Evolutionary conservation across 1,140 invertebrate genomes (phyloP), one percentile per base, ranked within the genome.

Genomic region (Hylyphantes graminicola): DNA sequence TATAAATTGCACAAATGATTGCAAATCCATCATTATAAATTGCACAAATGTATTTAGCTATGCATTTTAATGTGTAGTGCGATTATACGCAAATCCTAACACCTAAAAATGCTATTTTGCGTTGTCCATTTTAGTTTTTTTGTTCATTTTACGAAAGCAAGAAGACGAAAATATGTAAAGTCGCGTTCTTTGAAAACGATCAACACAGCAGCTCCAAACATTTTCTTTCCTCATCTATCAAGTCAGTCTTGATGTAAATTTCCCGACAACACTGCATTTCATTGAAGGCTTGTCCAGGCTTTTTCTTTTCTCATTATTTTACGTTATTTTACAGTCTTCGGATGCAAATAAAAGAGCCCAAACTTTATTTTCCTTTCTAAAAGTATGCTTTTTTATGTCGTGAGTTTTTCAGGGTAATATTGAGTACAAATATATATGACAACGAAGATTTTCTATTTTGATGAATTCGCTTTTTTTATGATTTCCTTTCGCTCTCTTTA

Each of bases 301-400:
- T 67, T 19, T 6, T 19, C 19, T n/a, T 55, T 74, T 50, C 72
- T 74, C 72, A 74, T 74, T 74, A 74, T 74, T 74, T 59, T 21
- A 8, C 15, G 72, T 35, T 53, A 72, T 57, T 74, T 55, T 50
- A 13, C 53, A 35, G 21, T 53, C 55, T 74, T 74, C 21, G 72
- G 54, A 74, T 74, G 54, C 72, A 74, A 74, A 74, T 55, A 55
- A 74, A 55, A 21, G 19, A 70, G 51, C 11, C 17, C 17, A n/a
- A 72, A 51, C n/a, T 50, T 54, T 50, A 51, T 51, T 72, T 72
- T 72, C 19, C n/a, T 54, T 51, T 9, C 54, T 11, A 65, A 51
- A 53, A 72, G 17, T 67, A 19, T 67, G 19, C 57, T 67, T 67
- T 67, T 48, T 13, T 48, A 12, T 48, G 11, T 67, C 64, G 35